These are phyloP conservation scores for Mythimna impura DNA, from an alignment of 2,888 invertebrate genomes.

Conservation along the genomic window DNA sequence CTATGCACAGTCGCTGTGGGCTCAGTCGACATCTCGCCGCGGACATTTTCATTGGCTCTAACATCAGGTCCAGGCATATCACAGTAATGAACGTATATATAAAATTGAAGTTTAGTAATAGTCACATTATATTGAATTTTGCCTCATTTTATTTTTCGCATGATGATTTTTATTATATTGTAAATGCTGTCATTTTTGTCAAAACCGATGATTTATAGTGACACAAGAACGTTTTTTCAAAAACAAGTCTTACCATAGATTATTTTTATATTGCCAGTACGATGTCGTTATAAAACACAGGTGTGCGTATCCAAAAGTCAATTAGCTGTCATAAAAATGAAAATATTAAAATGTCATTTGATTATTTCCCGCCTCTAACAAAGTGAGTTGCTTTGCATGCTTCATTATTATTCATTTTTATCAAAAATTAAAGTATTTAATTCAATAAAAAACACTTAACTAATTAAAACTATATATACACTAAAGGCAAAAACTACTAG, in stretches of 20 bases:
- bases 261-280: conserved; percentile 61
- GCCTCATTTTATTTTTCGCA: conserved; percentile 80
- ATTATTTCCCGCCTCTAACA: neutral
- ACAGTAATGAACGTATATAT: conserved; percentile 81
- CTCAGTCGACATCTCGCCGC: conserved; percentile 87
- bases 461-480: no score
- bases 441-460: no score
- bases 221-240: conserved; percentile 75
- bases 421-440: no score
- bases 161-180: conserved; percentile 76
- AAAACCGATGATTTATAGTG: conserved; percentile 70
- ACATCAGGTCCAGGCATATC: conserved; percentile 90
- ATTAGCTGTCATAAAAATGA: neutral
- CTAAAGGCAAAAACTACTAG: no score
- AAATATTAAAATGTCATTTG: conserved; percentile 1
- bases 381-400: neutral
- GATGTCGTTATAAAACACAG: neutral
- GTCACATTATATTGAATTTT: conserved; percentile 86
- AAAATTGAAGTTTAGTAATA: conserved; percentile 74
- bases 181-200: conserved; percentile 84
- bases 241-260: conserved; percentile 65
- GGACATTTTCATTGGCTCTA: conserved; percentile 87
- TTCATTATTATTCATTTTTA: neutral
- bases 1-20: conserved; percentile 86
- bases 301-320: neutral